Conservation (phyloP, 2,113 vertebrate species). For the Trichechus manatus region DNA sequence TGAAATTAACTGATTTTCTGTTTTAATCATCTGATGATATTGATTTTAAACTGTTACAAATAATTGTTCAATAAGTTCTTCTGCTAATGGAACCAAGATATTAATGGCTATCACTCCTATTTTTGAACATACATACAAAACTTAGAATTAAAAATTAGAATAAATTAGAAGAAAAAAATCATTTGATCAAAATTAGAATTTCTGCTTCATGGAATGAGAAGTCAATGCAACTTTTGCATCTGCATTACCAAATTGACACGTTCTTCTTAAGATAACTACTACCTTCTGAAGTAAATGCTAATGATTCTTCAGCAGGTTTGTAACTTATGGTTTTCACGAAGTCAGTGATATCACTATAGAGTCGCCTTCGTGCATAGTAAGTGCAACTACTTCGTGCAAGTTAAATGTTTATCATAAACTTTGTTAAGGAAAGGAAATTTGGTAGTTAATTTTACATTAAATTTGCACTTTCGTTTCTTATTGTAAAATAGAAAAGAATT, state of each 20-base stretch:
- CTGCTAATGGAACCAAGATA: constrained; percentile 5
- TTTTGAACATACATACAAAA: neutral
- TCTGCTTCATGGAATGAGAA: neutral
- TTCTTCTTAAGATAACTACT: neutral
- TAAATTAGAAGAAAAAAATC: constrained; percentile 4
- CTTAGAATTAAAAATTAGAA: constrained; percentile 1
- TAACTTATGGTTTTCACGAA: neutral
- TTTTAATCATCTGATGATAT: neutral
- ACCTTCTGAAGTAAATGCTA: neutral
- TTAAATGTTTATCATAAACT: neutral
- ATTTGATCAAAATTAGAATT: neutral
- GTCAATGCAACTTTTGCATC: neutral
- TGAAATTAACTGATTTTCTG: neutral
- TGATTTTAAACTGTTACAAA: neutral
- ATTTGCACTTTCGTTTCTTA: neutral
- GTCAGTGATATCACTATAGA: neutral
- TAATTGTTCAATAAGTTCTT: neutral
- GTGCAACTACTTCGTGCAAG: neutral
- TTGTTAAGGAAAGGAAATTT: neutral
- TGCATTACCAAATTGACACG: neutral
- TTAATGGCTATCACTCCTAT: neutral
- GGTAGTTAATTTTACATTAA: neutral
- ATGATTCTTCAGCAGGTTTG: neutral
- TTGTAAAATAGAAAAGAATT: constrained; percentile 12
- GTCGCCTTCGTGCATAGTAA: neutral